These are phyloP conservation scores for Lepidurus couesii DNA, from an alignment of 1,140 invertebrate genomes.

Conservation along the genomic window DNA sequence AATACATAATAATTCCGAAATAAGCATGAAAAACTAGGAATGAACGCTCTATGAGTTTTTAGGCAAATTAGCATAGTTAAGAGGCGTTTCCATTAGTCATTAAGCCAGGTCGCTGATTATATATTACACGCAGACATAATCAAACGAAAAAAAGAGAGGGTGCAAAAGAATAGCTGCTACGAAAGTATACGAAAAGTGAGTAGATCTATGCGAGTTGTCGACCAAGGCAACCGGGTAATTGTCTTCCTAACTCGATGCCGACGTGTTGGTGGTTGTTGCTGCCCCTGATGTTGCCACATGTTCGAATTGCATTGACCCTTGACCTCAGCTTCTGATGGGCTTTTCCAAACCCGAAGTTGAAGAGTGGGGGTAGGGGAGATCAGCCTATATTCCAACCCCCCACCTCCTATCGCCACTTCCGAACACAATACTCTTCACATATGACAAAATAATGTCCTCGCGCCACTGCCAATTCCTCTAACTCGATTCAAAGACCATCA, in stretches of 20 bases:
- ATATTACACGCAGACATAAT: slow-evolving; percentile 15
- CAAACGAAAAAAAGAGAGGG: not conserved
- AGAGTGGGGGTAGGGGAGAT: too few species aligned
- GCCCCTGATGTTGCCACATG: slow-evolving; percentile 17
- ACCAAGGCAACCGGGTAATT: not conserved
- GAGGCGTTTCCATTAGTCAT: not conserved
- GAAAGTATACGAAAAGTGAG: not conserved
- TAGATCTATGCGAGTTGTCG: not conserved
- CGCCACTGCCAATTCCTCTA: too few species aligned
- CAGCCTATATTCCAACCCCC: too few species aligned
- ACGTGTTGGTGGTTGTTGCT: not conserved
- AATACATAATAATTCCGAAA: not conserved
- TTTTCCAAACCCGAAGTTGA: too few species aligned
- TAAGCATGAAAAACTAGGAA: not conserved
- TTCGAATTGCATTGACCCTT: slow-evolving; percentile 19
- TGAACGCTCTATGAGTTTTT: not conserved
- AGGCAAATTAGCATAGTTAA: slow-evolving; percentile 1
- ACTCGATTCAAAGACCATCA: too few species aligned
- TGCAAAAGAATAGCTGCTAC: not conserved
- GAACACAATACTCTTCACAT: too few species aligned
- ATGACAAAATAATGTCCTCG: too few species aligned
- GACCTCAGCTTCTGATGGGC: not conserved
- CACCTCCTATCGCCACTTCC: too few species aligned
- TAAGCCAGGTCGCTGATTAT: not conserved
- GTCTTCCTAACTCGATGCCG: not conserved